Evolutionary conservation across 1,140 invertebrate species (phyloP).

Genomic region (Melanaphis sacchari): DNA sequence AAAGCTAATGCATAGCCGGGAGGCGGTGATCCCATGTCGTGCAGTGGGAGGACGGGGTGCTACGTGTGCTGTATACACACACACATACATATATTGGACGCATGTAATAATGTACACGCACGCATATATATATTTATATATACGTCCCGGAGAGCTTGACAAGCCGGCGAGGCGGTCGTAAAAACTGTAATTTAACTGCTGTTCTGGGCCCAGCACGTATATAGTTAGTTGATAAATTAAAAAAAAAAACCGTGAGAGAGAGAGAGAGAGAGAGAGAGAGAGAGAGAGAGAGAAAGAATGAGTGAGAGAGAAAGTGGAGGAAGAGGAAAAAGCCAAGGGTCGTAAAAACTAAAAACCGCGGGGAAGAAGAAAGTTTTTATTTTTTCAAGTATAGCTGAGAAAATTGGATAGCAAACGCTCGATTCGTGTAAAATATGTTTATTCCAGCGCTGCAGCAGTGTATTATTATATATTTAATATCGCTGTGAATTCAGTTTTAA

Average conservation of each 20-base stretch:
- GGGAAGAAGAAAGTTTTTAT: conserved; percentile 52
- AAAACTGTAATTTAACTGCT: conserved; percentile 56
- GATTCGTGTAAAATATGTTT: not conserved
- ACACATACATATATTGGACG: not conserved
- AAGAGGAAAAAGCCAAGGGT: not conserved
- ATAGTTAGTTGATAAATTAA: conserved; percentile 56
- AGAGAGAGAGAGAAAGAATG: not conserved
- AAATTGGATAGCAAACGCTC: not conserved
- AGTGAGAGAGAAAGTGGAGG: not conserved
- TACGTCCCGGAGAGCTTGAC: conserved; percentile 43
- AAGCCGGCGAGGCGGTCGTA: conserved; percentile 50
- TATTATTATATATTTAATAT: not conserved
- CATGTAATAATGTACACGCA: not conserved
- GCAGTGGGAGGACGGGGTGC: conserved; percentile 14
- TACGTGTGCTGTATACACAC: too few species aligned
- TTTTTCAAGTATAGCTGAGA: not conserved
- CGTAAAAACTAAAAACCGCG: conserved; percentile 51
- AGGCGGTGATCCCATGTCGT: not conserved
- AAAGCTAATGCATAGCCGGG: conserved; percentile 7
- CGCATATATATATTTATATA: not conserved
- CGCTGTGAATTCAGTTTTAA: not conserved
- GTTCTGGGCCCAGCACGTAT: not conserved
- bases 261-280: not conserved
- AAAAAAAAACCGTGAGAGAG: not conserved
- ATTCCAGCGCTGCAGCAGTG: not conserved